Conservation (phyloP, 1,140 invertebrate genomes). For the Brachionus rotundiformis region DNA sequence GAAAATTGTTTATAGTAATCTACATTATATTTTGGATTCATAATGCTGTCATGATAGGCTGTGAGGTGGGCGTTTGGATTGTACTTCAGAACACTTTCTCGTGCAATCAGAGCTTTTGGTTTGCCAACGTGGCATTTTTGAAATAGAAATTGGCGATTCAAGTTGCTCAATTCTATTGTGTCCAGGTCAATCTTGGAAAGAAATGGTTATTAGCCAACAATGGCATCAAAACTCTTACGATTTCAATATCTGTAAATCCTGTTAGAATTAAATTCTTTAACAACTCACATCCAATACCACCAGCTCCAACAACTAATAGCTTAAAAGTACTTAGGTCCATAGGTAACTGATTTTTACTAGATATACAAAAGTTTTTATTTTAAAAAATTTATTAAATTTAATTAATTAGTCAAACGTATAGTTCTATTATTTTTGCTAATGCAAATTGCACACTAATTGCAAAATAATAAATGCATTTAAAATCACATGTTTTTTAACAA, state of each 20-base stretch:
- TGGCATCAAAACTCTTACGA: constrained; percentile 71
- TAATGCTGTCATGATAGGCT: constrained; percentile 89
- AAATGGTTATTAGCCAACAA: background rate
- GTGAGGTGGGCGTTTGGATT: constrained; percentile 84
- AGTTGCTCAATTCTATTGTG: constrained; percentile 98
- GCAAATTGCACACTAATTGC: background rate
- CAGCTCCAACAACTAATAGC: constrained; percentile 90
- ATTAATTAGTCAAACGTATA: background rate
- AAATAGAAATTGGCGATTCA: constrained; percentile 97
- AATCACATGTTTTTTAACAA: constrained; percentile 14
- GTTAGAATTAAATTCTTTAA: constrained; percentile 93
- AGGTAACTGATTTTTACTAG: background rate
- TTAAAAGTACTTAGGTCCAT: constrained; percentile 14
- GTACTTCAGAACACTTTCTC: constrained; percentile 81
- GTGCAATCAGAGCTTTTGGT: constrained; percentile 79
- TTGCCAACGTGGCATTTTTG: constrained; percentile 95
- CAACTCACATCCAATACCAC: constrained; percentile 97
- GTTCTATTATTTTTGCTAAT: background rate
- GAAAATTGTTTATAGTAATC: constrained; percentile 88
- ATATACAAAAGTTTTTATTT: background rate
- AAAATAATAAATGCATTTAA: background rate
- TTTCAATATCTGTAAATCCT: constrained; percentile 88
- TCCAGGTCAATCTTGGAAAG: constrained; percentile 91
- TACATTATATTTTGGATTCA: constrained; percentile 81
- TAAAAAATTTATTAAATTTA: background rate